Evolutionary conservation across 2,888 invertebrate species (phyloP), one percentile per base, ranked within the genome.

Genomic region (Drosophila suboccidentalis): DNA sequence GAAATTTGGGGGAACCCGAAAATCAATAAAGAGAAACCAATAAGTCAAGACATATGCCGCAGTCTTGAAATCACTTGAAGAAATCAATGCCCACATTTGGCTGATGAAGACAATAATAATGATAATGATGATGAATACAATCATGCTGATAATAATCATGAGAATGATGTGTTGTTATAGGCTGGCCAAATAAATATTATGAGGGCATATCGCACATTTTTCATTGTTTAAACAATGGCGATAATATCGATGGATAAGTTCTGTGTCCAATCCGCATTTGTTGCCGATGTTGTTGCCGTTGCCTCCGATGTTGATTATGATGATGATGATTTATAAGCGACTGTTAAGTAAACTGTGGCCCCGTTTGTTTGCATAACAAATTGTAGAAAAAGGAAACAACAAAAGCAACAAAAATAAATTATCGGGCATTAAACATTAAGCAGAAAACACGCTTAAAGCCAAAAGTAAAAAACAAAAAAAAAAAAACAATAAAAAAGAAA

Each of bases 351-450:
- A 86, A 88, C 68, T 88, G 72, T 87, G 65, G 74, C 89, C 77
- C 78, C 84, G 78, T 89, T 84, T 84, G 89, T 84, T 84, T 83
- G 80, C 81, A 81, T 82, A 84, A 87, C 73, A 84, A 84, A 82
- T 82, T 83, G 83, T 77, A 72, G 62, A 72, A 78, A 71, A 63
- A 55, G 74, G 66, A 43, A 60, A 65, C 58, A 58, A 36, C 46
- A 65, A 51, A 72, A 57, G 26, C 26, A 26, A 26, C 26, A 32
- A 50, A 57, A 60, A 70, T 71, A 80, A 86, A 89, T 89, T 87
- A 80, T 87, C 86, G 59, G 70, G 66, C 82, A 83, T 85, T 85
- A 79, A 88, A 68, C 83, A 78, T 85, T 88, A 82, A 74, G 72
- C 87, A 74, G 71, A 82, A 77, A 77, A 70, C 77, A 75, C 57